Evolutionary conservation across 2,888 invertebrate species (phyloP).

Genomic region (Tachina lurida): DNA sequence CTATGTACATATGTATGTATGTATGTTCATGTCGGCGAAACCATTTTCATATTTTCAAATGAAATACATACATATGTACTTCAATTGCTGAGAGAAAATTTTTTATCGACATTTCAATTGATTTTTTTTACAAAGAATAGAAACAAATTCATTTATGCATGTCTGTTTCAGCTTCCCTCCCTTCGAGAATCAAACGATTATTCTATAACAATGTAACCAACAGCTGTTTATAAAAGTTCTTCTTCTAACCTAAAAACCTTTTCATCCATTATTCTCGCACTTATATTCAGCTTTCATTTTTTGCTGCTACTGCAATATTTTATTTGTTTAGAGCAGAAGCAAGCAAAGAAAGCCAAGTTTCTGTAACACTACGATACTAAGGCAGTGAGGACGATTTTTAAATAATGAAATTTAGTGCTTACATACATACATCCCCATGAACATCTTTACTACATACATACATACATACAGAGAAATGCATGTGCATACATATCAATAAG

Average conservation of each 20-base stretch:
- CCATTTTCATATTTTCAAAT: conserved; percentile 60
- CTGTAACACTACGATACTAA: not conserved
- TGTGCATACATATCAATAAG: not conserved
- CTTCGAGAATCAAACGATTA: conserved; percentile 17
- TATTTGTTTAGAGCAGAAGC: conserved; percentile 68
- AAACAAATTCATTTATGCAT: conserved; percentile 43
- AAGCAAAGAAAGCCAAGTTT: conserved; percentile 51
- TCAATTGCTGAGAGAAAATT: conserved; percentile 26
- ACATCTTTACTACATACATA: not conserved
- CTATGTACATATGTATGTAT: not conserved
- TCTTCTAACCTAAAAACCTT: conserved; percentile 61
- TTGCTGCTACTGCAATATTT: conserved; percentile 64
- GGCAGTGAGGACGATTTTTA: conserved; percentile 1
- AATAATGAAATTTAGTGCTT: conserved; percentile 34
- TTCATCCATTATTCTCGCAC: conserved; percentile 43
- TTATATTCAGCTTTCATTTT: conserved; percentile 36
- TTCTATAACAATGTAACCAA: conserved; percentile 48
- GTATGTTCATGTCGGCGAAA: not conserved
- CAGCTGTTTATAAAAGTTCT: conserved; percentile 62
- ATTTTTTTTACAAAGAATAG: conserved; percentile 28
- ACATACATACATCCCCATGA: not conserved
- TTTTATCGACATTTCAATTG: conserved; percentile 28
- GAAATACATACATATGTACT: no score
- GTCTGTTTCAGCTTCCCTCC: not conserved
- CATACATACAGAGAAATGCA: not conserved